These are phyloP conservation scores for human (Homo sapiens) DNA, from an alignment of 2,113 vertebrate species.

Conservation along the genomic window GRCh38 chr18:46661001-46661500, in stretches of 20 bases:
- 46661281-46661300: neutral
- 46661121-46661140: neutral
- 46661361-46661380: neutral
- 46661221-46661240: neutral
- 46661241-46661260: neutral
- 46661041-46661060: neutral
- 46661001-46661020: neutral
- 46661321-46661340: neutral
- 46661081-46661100: neutral
- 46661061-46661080: neutral
- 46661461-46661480: neutral
- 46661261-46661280: neutral
- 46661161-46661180: neutral
- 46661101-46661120: neutral
- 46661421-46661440: neutral
- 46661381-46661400: neutral
- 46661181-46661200: neutral
- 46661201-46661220: neutral
- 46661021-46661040: neutral
- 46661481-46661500: neutral
- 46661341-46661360: neutral
- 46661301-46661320: neutral
- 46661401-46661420: neutral
- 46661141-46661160: neutral
- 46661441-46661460: neutral